Evolutionary conservation across 2,113 vertebrate species (phyloP), one percentile per base, ranked within the genome.

Genomic region (Glaucomys volans): DNA sequence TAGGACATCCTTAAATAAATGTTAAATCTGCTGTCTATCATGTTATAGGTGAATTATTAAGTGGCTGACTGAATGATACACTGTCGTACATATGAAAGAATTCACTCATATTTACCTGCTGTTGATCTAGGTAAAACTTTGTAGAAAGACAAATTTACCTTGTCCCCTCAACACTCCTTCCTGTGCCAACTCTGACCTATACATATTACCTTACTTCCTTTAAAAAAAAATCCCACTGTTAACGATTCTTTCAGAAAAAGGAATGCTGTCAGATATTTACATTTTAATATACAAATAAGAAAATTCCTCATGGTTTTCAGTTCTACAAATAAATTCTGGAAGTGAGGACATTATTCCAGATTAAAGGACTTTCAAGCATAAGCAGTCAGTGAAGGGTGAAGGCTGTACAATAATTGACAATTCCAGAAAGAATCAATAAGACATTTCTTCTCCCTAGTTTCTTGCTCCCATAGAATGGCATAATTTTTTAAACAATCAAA

Each of bases 211-310:
- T 66, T 66, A n/a, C 24, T 94, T 37, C 17, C 40, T 92, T 89
- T 83, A 18, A 42, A 52, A 92, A 96, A 83, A 92, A 95, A 79
- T 64, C 16, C 14, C 71, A 72, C 4, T 74, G 5, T 92, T 71
- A 40, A 40, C 52, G 24, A 81, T 35, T 69, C 24, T 83, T 93
- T 91, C 52, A 84, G 37, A 22, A 89, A 95, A 88, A 24, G 1
- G 84, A 87, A 83, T 57, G 12, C 0, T 80, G 42, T 35, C 4
- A 83, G 77, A 69, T 57, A 90, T 77, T 79, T 90, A 47, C 11
- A 59, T 83, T 84, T 76, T 84, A n/a, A 42, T 84, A 69, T 76
- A n/a, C 37, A 88, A 91, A 37, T 40, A 37, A 80, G 32, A 66
- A 81, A 84, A 57, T 1, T 6, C 5, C 9, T 82, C 20, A 16